Conservation (phyloP, 2,113 vertebrate species). For the Sphyrna mokarran region DNA sequence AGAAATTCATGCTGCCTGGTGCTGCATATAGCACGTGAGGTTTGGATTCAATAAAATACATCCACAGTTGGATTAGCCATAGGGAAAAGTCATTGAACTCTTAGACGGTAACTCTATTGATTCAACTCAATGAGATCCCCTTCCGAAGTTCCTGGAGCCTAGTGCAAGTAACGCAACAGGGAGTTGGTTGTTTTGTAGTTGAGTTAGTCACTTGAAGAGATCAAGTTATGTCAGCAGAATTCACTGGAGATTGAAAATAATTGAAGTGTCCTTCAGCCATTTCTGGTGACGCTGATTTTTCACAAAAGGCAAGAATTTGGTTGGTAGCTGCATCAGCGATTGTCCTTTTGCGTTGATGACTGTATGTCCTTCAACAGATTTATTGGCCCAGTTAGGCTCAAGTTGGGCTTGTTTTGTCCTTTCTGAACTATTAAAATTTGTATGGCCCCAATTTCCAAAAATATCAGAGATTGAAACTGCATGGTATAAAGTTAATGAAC, state of each 20-base stretch:
- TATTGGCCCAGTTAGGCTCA: background rate
- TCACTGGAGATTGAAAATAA: background rate
- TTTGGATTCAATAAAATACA: background rate
- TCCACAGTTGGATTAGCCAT: background rate
- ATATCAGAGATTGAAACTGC: too few species aligned
- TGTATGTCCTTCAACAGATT: too few species aligned
- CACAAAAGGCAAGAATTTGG: background rate
- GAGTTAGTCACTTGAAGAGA: background rate
- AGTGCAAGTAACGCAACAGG: background rate
- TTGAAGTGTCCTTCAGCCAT: background rate
- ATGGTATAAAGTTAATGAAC: background rate
- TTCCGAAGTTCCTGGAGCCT: too few species aligned
- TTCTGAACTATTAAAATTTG: background rate
- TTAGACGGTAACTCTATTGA: background rate
- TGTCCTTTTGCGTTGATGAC: background rate
- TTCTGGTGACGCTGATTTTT: background rate
- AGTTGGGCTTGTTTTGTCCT: background rate
- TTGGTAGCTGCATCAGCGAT: background rate
- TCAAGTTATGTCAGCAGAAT: background rate
- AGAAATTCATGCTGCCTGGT: background rate
- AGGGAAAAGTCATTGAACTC: background rate
- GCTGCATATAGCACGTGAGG: background rate
- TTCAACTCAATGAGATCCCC: too few species aligned
- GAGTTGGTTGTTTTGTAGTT: background rate
- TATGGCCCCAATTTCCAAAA: background rate